Evolutionary conservation across 35 echinoderm and acorn worm species (phyloP), one percentile per base, ranked within the genome.

Genomic region (Lytechinus pictus): DNA sequence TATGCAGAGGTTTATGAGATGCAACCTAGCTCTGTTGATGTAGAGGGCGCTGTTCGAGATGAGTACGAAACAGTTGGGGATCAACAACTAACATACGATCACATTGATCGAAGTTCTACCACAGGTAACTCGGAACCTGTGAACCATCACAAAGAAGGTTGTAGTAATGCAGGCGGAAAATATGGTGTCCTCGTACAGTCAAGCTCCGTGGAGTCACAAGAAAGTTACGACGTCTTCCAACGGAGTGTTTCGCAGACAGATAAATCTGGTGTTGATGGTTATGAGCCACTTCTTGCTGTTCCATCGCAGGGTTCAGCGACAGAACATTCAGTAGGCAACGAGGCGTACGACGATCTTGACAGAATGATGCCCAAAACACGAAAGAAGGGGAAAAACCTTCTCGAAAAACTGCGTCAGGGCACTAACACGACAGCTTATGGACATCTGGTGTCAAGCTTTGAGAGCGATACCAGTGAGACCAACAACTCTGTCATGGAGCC

Each of bases 111-210:
- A 52, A 33, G 29, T 13, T 44, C 88, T 13, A 44, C 88, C 16
- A 10, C 88, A 33, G 88, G 52, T 19, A 29, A 13, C 10, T 52
- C 29, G 3, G 52, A 54, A 21, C 88, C 14, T 90, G 6, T 52
- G 88, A 54, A 33, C 24, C n/a, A 14, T 79, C n/a, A 14, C 3
- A 79, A 52, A 21, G 88, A 90, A 12, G 27, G 28, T 9, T 88
- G 86, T 27, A 33, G 52, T 4, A 54, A 10, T 90, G 10, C 88
- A 52, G 88, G 10, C 52, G 29, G 28, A 90, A 90, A 54, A 21
- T 90, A 90, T 27, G 28, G 88, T 10, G 88, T 90, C 10, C 88
- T 90, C 9, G 88, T 90, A 52, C 88, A 90, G 52, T 90, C 88
- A 10, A 90, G 88, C 52, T 90, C 88, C 10, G 88, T 90, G 29